phyloP scores from a whole-genome alignment of 2,113 vertebrate species.

The Halichoerus grypus region DNA sequence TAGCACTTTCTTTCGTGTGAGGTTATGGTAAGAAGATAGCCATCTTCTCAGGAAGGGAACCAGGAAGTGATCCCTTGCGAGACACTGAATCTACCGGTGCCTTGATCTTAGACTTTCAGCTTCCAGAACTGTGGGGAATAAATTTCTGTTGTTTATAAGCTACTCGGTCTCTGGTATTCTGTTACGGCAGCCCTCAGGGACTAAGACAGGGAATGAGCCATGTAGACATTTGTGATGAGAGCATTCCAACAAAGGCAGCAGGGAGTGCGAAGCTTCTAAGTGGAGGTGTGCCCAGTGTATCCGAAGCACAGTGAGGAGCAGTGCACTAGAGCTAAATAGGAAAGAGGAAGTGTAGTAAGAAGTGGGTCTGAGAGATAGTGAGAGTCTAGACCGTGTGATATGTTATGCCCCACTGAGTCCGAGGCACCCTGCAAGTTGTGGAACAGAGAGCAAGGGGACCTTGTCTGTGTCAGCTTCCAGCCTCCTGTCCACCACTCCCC shows the following conservation, averaged over 20 bases:
- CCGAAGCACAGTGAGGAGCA: neutral
- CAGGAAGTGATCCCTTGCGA: neutral
- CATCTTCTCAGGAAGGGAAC: neutral
- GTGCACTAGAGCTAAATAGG: no score
- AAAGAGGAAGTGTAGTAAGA: neutral
- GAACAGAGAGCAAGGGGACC: neutral
- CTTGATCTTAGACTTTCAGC: neutral
- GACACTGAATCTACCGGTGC: neutral
- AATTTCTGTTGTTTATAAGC: neutral
- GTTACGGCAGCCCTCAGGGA: neutral
- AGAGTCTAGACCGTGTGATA: neutral
- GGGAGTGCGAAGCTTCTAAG: neutral
- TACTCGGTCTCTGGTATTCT: neutral
- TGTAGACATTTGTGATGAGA: neutral
- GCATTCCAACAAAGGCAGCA: neutral
- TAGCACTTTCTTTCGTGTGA: neutral
- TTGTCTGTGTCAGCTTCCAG: neutral
- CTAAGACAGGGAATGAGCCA: neutral
- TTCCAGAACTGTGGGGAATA: neutral
- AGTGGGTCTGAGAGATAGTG: fast-evolving
- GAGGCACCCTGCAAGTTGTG: neutral
- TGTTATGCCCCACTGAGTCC: fast-evolving
- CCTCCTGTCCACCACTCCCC: neutral
- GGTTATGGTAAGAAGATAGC: neutral
- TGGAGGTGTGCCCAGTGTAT: neutral